Base-by-base conservation (phyloP, 92 coral and sea anemone species). In the Heliopora coerulea region DNA sequence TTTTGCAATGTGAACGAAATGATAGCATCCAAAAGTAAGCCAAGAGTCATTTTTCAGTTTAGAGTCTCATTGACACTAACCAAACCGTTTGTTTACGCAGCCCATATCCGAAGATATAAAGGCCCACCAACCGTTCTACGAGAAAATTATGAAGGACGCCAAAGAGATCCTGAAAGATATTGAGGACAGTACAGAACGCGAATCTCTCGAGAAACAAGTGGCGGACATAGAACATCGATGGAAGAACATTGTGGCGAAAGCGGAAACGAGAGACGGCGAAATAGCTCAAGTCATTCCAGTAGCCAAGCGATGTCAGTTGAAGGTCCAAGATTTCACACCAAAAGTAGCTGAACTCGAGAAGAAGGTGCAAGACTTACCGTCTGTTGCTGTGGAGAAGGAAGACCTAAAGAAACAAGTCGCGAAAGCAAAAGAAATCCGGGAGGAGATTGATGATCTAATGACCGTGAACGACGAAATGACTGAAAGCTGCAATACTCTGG, bases 181-280 rank as follows among this genome's bases (percentile, higher is more conserved):
- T 27, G 86, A 87, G 56, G 84, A 91, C 9, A 88, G 96, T 26
- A 84, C 86, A 69, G 96, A 89, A 64, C 92, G 93, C 28, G 93
- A 89, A 26, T 83, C 87, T 2, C 93, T 92, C 35, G 89, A 85
- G 48, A 89, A 83, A 23, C 85, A 82, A 57, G 79, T 92, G 78
- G 76, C 65, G 26, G 82, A 78, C 26, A 84, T 92, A 17, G 74
- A 92, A 42, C 75, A 74, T 54, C 73, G 89, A 24, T 92, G 97
- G 97, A 88, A 90, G 10, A 81, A 66, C 31, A 75, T 92, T 25
- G 77, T 70, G 30, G 77, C 34, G 87, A 81, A 64, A 78, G 78
- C 68, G 84, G 89, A 19, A 84, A 82, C 74, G 72, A 85, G 83
- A 85, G 96, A 50, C 76, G 87, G 80, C 46, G 81, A 80, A 25